These are phyloP conservation scores for Mustelus asterias DNA, from an alignment of 2,113 vertebrate genomes.

Conservation along the genomic window DNA sequence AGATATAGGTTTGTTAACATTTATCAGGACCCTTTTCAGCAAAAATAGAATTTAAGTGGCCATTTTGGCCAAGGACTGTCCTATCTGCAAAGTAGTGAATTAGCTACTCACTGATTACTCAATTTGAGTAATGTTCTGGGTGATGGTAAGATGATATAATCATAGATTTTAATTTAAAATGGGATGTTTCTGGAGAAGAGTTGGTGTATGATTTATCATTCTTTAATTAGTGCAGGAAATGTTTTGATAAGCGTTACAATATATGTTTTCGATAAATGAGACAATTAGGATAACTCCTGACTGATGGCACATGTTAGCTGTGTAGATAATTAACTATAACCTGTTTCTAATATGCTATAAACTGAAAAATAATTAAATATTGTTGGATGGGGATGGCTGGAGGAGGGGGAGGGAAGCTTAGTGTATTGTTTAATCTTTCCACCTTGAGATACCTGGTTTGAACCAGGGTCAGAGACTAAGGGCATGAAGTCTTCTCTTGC, in stretches of 20 bases:
- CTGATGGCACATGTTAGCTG: background rate
- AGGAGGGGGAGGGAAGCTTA: background rate
- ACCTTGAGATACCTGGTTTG: background rate
- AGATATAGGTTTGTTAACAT: background rate
- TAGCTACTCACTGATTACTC: background rate
- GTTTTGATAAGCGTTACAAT: background rate
- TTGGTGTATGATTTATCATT: background rate
- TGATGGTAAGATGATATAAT: background rate
- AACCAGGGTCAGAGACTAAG: background rate
- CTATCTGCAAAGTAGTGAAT: background rate
- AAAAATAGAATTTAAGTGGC: background rate
- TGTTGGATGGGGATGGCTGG: background rate
- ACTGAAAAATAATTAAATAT: background rate
- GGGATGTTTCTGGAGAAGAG: background rate
- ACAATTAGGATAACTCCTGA: background rate
- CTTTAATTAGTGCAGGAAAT: background rate
- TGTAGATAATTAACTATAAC: background rate
- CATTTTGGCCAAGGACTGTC: background rate
- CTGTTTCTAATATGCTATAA: background rate
- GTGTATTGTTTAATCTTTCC: background rate
- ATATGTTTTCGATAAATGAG: background rate
- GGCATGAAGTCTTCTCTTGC: background rate
- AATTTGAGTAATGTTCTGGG: background rate
- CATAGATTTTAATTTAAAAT: background rate
- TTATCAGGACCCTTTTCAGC: background rate